Percentiles rank a stretch among this genome's conserved stretches.
These are phyloP conservation scores for Sorex maritimensis DNA, from an alignment of 2,797 vertebrate genomes.

Conservation along the genomic window DNA sequence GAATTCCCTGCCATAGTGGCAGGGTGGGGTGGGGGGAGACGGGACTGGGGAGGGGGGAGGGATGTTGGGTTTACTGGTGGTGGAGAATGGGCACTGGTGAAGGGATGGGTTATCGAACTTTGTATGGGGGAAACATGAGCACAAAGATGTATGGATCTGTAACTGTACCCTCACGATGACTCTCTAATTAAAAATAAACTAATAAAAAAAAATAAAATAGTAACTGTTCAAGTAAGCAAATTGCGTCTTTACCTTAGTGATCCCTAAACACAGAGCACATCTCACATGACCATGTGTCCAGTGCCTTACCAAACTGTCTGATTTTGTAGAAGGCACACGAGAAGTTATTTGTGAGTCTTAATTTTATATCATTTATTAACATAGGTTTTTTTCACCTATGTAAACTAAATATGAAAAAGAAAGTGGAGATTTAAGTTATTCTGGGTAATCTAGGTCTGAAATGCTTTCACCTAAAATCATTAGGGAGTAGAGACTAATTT, in stretches of 20 bases:
- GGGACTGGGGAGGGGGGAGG: too few relatives aligned
- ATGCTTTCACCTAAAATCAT: slow-evolving; percentile 47
- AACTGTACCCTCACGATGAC: too few relatives aligned
- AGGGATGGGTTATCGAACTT: too few relatives aligned
- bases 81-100: too few relatives aligned
- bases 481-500: slow-evolving; percentile 14
- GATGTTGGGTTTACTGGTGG: too few relatives aligned
- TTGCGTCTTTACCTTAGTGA: too few relatives aligned
- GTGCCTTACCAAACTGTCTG: background rate
- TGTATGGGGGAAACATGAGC: too few relatives aligned
- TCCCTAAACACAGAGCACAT: background rate
- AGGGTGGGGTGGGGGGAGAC: too few relatives aligned
- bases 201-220: background rate
- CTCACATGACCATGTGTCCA: background rate
- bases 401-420: background rate
- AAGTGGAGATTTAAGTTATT: background rate
- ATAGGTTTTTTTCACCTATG: background rate
- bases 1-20: too few relatives aligned
- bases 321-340: background rate
- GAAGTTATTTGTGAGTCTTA: background rate
- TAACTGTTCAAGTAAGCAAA: background rate
- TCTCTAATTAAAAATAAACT: too few relatives aligned
- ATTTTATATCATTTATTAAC: background rate
- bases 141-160: too few relatives aligned
- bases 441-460: background rate